Evolutionary conservation across 2,113 vertebrate genomes (phyloP).

Genomic region (Cyprinodon variegatus): DNA sequence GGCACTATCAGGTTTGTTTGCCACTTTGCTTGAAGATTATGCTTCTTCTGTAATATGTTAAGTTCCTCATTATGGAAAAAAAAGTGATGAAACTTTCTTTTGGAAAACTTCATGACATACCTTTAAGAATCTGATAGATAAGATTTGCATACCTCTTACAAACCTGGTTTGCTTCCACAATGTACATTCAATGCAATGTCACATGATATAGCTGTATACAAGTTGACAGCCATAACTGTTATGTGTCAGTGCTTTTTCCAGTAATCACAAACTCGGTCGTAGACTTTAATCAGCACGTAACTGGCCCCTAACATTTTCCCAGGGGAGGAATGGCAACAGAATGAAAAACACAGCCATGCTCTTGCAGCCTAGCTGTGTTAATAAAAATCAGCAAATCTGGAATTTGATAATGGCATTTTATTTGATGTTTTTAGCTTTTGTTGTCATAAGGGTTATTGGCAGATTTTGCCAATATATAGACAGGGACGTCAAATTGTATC

Average conservation of each 20-base stretch:
- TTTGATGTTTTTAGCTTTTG: constrained; percentile 15
- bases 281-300: constrained; percentile 55
- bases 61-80: no score
- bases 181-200: constrained; percentile 38
- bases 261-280: constrained; percentile 46
- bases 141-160: constrained; percentile 54
- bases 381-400: constrained; percentile 29
- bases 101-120: constrained; percentile 17
- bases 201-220: constrained; percentile 46
- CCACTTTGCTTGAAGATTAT: neutral
- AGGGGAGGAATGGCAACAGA: constrained; percentile 15
- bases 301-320: constrained; percentile 29
- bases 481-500: constrained; percentile 45
- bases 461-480: constrained; percentile 53
- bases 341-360: constrained; percentile 12
- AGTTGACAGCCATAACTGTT: constrained; percentile 51
- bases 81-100: no score
- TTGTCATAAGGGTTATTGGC: constrained; percentile 35
- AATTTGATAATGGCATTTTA: constrained; percentile 35
- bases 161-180: constrained; percentile 53
- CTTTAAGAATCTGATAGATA: constrained; percentile 55
- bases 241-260: constrained; percentile 51
- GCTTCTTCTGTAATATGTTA: no score
- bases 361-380: constrained; percentile 7
- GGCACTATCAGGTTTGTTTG: no score